A percentile compares a stretch with the other conserved stretches of the same genome.
These are phyloP conservation scores for Trichonephila clavata DNA, from an alignment of 1,140 invertebrate species.

Conservation along the genomic window DNA sequence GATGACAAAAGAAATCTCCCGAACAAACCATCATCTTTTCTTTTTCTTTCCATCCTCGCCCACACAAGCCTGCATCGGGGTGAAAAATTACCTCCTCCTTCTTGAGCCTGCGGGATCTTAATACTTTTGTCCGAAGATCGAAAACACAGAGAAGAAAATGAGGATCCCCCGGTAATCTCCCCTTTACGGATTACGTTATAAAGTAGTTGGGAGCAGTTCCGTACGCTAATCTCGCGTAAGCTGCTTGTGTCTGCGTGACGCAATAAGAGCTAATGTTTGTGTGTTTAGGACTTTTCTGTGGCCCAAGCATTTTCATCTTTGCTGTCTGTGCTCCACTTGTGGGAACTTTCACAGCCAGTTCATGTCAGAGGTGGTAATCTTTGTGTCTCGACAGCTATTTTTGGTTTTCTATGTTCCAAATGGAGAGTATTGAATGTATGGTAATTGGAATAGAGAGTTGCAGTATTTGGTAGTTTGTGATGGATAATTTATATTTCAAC, in stretches of 20 bases:
- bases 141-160: constrained; percentile 35
- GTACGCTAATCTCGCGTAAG: constrained; percentile 57
- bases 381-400: too few species aligned
- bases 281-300: neutral
- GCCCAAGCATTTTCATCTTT: neutral
- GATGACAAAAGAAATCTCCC: too few species aligned
- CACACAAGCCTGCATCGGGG: neutral
- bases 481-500: too few species aligned
- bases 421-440: too few species aligned
- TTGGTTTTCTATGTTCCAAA: too few species aligned
- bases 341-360: neutral
- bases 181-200: constrained; percentile 65
- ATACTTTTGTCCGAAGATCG: constrained; percentile 39
- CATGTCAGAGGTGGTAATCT: too few species aligned
- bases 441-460: too few species aligned
- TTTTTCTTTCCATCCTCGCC: neutral
- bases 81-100: neutral
- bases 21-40: neutral
- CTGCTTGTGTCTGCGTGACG: constrained; percentile 41
- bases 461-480: too few species aligned
- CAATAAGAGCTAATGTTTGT: constrained; percentile 69
- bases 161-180: constrained; percentile 35
- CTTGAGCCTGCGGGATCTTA: neutral
- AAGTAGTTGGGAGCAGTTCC: constrained; percentile 28
- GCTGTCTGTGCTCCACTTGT: neutral